Conservation (phyloP, 1,140 invertebrate genomes). For the Sarcophaga peregrina region DNA sequence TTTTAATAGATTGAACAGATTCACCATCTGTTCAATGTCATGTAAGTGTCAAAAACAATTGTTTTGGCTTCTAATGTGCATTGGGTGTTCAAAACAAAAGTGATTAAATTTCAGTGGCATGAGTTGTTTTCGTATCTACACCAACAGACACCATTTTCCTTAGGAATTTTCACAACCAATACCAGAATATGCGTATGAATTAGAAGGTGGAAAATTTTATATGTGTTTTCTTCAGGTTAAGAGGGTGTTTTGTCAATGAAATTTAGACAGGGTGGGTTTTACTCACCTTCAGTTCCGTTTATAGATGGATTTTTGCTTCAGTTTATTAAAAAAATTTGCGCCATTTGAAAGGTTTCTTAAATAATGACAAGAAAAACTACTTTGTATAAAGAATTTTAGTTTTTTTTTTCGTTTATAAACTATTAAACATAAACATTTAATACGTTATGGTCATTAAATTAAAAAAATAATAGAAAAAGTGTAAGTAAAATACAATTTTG, state of each 20-base stretch:
- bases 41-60: background rate
- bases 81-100: background rate
- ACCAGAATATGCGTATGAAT: background rate
- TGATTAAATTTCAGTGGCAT: background rate
- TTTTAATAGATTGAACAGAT: background rate
- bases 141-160: background rate
- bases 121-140: background rate
- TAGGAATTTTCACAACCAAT: no score
- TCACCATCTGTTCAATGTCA: background rate
- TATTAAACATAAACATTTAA: no score
- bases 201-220: background rate
- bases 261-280: slow-evolving; percentile 15
- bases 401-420: no score
- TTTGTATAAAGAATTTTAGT: background rate
- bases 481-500: no score
- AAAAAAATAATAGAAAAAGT: no score
- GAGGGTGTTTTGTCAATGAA: background rate
- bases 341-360: slow-evolving; percentile 45
- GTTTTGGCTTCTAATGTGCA: background rate
- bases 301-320: slow-evolving; percentile 24
- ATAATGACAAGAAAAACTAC: background rate
- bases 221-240: background rate
- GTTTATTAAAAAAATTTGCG: slow-evolving; percentile 42
- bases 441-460: no score
- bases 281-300: background rate